Evolutionary conservation across 2,113 vertebrate species (phyloP), one percentile per base, ranked within the genome.

Genomic region (Eira barbara): DNA sequence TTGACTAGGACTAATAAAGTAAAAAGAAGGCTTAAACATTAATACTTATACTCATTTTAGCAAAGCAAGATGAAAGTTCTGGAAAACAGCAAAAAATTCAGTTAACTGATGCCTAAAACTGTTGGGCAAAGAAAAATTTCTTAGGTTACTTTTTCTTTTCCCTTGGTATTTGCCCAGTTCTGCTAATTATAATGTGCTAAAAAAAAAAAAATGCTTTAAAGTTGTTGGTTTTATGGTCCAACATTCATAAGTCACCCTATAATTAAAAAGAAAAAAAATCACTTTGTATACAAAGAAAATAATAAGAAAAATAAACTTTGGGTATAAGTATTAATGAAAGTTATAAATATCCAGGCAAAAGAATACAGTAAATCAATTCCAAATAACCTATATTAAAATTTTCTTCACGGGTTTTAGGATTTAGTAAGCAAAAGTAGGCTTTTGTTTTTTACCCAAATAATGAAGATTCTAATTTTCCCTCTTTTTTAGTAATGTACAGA

Each of bases 181-280:
- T 76, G 80, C 87, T 95, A 97, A 98, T 97, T 97, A 97, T 82
- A 96, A 96, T 52, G 15, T 94, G 47, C 52, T 97, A 80, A 89
- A 78, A 93, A 97, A 65, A 81, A 94, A 97, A 63, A 94, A 97
- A 61, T 83, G 67, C 79, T 92, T 95, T 96, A 89, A 95, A 95
- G 79, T 57, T 95, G 47, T 55, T 85, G 55, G 55, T 79, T 97
- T 95, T 93, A 85, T 23, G 89, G 88, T 94, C 65, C 67, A 95
- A 91, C 57, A 65, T 11, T 90, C 63, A 31, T 57, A 97, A 97
- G 52, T 78, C 59, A 97, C 59, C 69, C 69, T 96, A 78, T 97
- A 97, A 97, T 97, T 97, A 90, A 97, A 95, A 76, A 20, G 1
- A 13, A 7, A 29, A 49, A 73, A 92, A 47, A 4, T 25, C 82